Evolutionary conservation across 1,140 invertebrate genomes (phyloP).

Genomic region (Triops cancriformis): DNA sequence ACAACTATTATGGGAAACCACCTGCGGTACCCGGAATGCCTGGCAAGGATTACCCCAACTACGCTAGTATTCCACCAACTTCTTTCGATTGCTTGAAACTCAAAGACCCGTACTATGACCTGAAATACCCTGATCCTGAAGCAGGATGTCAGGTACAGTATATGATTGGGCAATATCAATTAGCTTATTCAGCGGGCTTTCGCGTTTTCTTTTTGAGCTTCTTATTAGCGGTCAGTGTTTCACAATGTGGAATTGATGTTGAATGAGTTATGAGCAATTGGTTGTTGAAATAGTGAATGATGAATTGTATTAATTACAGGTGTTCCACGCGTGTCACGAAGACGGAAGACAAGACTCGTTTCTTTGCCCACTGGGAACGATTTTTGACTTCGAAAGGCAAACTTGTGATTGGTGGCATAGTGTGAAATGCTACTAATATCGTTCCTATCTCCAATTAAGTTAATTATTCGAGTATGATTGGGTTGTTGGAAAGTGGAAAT

Average conservation of each 20-base stretch:
- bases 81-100: constrained; percentile 35
- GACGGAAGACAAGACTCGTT: constrained; percentile 48
- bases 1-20: constrained; percentile 34
- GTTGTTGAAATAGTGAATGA: constrained; percentile 22
- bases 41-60: constrained; percentile 37
- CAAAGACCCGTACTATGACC: constrained; percentile 21
- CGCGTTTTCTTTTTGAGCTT: neutral
- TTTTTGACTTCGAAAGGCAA: constrained; percentile 79
- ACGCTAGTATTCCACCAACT: constrained; percentile 36
- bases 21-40: constrained; percentile 26
- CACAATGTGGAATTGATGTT: neutral
- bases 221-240: neutral
- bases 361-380: constrained; percentile 77
- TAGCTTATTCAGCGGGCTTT: neutral
- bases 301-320: constrained; percentile 33
- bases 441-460: neutral
- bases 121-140: constrained; percentile 30
- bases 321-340: constrained; percentile 44
- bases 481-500: neutral
- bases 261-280: neutral
- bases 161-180: neutral
- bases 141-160: constrained; percentile 31
- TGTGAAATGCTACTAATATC: constrained; percentile 52
- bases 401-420: constrained; percentile 91
- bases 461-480: neutral